Conservation (phyloP, 1,140 invertebrate species). For the Drosophila bipectinata region DNA sequence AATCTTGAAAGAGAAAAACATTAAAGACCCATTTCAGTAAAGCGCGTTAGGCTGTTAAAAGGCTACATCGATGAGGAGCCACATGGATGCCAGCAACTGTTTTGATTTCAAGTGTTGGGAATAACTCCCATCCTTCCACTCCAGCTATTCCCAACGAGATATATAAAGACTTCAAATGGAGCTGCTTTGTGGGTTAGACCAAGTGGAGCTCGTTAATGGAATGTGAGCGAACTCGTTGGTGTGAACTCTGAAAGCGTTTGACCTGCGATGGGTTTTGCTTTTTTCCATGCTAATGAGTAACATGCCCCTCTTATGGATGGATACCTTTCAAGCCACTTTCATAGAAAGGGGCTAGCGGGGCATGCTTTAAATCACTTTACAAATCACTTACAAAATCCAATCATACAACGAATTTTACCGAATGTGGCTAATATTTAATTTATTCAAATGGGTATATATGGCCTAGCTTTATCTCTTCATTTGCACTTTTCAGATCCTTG, state of each 20-base stretch:
- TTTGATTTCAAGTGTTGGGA: background rate
- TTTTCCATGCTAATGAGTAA: background rate
- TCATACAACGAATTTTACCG: background rate
- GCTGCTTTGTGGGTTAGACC: background rate
- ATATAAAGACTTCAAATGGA: background rate
- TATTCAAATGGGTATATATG: constrained; percentile 3
- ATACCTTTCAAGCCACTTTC: background rate
- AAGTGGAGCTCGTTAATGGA: background rate
- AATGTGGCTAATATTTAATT: background rate
- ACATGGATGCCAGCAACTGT: background rate
- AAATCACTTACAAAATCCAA: no score
- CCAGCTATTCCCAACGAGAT: background rate
- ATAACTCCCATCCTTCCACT: background rate
- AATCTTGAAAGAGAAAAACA: no score
- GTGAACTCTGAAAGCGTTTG: background rate
- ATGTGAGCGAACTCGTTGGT: no score
- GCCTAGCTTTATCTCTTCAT: background rate
- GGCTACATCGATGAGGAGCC: background rate
- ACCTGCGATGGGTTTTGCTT: background rate
- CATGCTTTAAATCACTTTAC: no score
- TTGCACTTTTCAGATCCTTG: background rate
- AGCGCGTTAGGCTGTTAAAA: background rate
- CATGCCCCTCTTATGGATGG: no score
- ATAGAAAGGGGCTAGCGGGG: background rate
- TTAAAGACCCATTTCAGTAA: no score